Evolutionary conservation across 2,888 invertebrate genomes (phyloP), one percentile per base, ranked within the genome.

Genomic region (Icerya purchasi): DNA sequence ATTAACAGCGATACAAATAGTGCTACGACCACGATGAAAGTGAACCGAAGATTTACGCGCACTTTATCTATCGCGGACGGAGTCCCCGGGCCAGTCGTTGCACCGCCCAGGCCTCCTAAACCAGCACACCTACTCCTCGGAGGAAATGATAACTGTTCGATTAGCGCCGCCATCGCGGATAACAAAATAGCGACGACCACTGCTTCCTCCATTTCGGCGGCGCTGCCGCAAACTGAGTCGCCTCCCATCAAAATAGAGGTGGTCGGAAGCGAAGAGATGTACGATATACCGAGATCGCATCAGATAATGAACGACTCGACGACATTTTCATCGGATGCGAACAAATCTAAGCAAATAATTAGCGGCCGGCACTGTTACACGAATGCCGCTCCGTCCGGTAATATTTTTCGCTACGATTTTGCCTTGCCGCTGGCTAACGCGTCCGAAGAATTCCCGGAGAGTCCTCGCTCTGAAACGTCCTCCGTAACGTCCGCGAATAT

Each of bases 81-180:
- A 8, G 14, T 5, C 14, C 5, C 5, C 36, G 36, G 36, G 5
- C 5, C 8, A 8, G 53, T 65, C 22, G 66, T 66, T 18, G 78
- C 82, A 1, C 84, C 84, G 5, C 84, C 84, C 2, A 75, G 85
- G 58, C 85, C 86, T 3, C 84, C 86, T 1, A 88, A 88, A 72
- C 84, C 84, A 0, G 74, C 78, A 25, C 75, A 78, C 62, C 72
- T 77, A 53, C 65, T 69, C 36, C 72, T 73, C 56, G 73, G 72
- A 64, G 70, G 14, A 24, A 55, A 53, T 36, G 58, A 58, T 2
- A 55, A 24, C n/a, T 51, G 50, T 3, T 49, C 61, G 18, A 22
- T 49, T 3, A 57, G 53, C 10, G 54, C 51, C 2, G 14, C 53
- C 56, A 14, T 61, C 54, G 61, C 70, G 70, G 3, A 70, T 69